Conservation (phyloP, 2,888 invertebrate species). For the Lasioglossum figueresi region DNA sequence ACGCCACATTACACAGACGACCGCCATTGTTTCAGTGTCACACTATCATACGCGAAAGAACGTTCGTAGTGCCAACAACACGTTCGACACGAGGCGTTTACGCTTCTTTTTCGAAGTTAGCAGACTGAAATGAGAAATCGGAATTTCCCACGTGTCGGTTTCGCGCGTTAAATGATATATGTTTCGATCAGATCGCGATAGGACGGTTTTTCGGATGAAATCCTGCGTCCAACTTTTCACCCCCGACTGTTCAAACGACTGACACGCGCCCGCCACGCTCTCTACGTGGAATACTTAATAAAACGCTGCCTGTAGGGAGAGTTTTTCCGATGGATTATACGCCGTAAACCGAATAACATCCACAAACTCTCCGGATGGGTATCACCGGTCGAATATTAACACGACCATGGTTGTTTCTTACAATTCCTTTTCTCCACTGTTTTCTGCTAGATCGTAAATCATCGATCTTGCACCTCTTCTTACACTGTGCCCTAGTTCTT, state of each 20-base stretch:
- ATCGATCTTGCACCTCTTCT: not conserved
- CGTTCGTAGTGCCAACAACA: not conserved
- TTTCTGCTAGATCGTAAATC: conserved; percentile 17
- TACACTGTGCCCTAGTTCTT: not conserved
- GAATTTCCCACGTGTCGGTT: conserved; percentile 60
- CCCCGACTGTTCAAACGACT: conserved; percentile 55
- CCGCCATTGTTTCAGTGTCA: not conserved
- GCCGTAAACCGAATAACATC: conserved; percentile 43
- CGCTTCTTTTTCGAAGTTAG: not conserved
- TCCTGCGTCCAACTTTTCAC: conserved; percentile 60
- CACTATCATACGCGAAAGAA: conserved; percentile 18
- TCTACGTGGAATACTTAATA: conserved; percentile 64
- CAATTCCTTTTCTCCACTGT: conserved; percentile 16
- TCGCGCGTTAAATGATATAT: conserved; percentile 61
- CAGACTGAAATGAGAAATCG: conserved; percentile 8
- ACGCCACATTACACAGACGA: not conserved
- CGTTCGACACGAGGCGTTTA: not conserved
- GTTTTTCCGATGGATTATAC: conserved; percentile 55
- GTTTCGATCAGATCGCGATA: conserved; percentile 57
- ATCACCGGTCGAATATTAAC: conserved; percentile 46
- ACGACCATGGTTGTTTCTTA: not conserved
- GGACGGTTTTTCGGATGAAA: conserved; percentile 52
- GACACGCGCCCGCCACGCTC: conserved; percentile 54
- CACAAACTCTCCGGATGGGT: conserved; percentile 32
- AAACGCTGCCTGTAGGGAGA: conserved; percentile 39